These are phyloP conservation scores for Antigone vipio DNA, from an alignment of 2,113 vertebrate species.

Conservation along the genomic window DNA sequence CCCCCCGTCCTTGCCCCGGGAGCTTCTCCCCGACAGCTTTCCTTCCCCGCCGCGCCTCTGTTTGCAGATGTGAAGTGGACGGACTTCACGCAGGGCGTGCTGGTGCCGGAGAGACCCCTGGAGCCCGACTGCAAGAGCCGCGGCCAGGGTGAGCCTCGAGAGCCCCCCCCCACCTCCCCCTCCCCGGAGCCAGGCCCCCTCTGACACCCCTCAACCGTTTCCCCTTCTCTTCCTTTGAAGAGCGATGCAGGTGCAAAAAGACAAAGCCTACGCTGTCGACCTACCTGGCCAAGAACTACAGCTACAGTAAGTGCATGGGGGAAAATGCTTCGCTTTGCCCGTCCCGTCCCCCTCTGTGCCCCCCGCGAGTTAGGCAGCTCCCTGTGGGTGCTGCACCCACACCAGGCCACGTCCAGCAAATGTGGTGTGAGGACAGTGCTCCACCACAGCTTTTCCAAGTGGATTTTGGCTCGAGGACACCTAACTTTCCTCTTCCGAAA, in stretches of 20 bases:
- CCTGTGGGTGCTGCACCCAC: neutral
- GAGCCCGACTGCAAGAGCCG: constrained; percentile 72
- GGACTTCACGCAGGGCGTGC: constrained; percentile 76
- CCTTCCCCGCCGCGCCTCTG: neutral
- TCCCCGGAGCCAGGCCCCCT: neutral
- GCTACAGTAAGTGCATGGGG: constrained; percentile 76
- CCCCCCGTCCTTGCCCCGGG: neutral
- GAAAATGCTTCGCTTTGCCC: neutral
- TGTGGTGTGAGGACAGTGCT: accelerated
- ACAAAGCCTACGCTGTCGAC: constrained; percentile 79
- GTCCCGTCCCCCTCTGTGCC: neutral
- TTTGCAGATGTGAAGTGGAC: constrained; percentile 77
- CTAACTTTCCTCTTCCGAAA: neutral
- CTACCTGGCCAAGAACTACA: constrained; percentile 83
- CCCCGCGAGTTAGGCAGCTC: neutral
- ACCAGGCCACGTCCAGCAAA: neutral
- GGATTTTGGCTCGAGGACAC: neutral
- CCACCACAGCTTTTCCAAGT: neutral
- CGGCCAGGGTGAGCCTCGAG: constrained; percentile 69
- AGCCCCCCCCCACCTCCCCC: neutral
- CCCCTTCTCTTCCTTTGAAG: constrained; percentile 57
- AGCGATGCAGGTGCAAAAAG: constrained; percentile 81
- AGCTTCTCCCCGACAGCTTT: neutral
- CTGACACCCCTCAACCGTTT: neutral
- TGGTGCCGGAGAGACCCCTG: constrained; percentile 68